phyloP scores from a whole-genome alignment of 1,140 invertebrate species.

The Drosophila pandora region DNA sequence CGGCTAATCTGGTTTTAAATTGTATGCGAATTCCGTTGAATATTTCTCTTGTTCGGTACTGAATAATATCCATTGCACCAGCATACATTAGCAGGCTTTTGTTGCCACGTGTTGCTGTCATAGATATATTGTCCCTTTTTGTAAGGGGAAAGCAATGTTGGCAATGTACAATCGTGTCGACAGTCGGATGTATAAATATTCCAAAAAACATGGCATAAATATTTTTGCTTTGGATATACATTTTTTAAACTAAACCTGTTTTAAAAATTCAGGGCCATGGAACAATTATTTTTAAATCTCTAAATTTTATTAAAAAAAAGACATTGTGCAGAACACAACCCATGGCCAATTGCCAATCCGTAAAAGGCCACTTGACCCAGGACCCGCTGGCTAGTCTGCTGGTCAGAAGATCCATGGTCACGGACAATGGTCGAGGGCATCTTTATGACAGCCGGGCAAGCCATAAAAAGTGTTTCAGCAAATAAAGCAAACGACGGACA shows the following conservation, averaged over 20 bases:
- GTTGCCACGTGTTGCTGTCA: slow-evolving; percentile 41
- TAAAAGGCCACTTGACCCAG: slow-evolving; percentile 14
- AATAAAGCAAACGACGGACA: slow-evolving; percentile 50
- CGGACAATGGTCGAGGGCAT: slow-evolving; percentile 41
- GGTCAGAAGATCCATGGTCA: slow-evolving; percentile 24
- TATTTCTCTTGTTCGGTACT: not conserved
- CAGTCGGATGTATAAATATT: too few relatives aligned
- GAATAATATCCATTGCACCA: slow-evolving; percentile 38
- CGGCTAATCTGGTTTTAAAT: slow-evolving; percentile 34
- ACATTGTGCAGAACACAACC: not conserved
- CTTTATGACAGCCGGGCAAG: slow-evolving; percentile 44
- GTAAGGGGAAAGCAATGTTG: not conserved
- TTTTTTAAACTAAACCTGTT: too few relatives aligned
- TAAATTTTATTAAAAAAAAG: not conserved
- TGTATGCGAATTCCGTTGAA: slow-evolving; percentile 32
- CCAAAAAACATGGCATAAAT: too few relatives aligned
- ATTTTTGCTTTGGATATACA: too few relatives aligned
- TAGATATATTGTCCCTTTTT: slow-evolving; percentile 9
- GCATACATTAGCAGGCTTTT: slow-evolving; percentile 6
- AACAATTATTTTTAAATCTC: not conserved
- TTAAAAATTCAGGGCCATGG: not conserved
- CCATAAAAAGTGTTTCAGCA: slow-evolving; percentile 48
- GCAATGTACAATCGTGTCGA: too few relatives aligned
- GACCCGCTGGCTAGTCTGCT: not conserved
- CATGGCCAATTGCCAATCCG: slow-evolving; percentile 10